These are phyloP conservation scores for Meloidogyne floridensis DNA, from an alignment of 1,140 invertebrate species.

Conservation along the genomic window DNA sequence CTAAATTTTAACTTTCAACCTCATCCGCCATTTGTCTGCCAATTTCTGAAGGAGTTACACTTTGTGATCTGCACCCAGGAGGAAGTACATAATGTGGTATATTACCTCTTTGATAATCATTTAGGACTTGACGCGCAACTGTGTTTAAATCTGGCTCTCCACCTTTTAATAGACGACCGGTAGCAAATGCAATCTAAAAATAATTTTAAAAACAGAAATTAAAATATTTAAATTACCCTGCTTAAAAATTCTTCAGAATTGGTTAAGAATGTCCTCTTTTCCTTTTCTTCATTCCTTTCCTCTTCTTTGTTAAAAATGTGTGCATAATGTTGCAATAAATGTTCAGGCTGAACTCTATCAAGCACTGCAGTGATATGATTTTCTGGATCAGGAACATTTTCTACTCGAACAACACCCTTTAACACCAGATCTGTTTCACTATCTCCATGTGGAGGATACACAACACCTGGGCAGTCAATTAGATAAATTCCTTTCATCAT, in stretches of 20 bases:
- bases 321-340: conserved; percentile 84
- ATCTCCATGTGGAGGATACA: conserved; percentile 82
- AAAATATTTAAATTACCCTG: conserved; percentile 68
- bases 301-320: conserved; percentile 63
- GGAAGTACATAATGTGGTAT: conserved; percentile 53
- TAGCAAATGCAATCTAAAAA: conserved; percentile 72
- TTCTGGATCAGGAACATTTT: conserved; percentile 88
- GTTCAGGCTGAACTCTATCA: conserved; percentile 83
- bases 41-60: conserved; percentile 39
- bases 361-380: conserved; percentile 84
- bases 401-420: conserved; percentile 81
- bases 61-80: conserved; percentile 49
- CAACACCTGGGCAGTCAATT: conserved; percentile 97
- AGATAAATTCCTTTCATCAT: conserved; percentile 94
- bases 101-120: conserved; percentile 87
- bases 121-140: conserved; percentile 90
- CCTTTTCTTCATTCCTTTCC: conserved; percentile 60
- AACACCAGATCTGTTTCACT: conserved; percentile 90
- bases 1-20: neutral
- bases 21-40: conserved; percentile 8
- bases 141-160: conserved; percentile 88
- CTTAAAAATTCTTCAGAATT: conserved; percentile 86
- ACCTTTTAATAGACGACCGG: conserved; percentile 88
- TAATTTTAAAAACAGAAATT: neutral
- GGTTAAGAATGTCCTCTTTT: conserved; percentile 63